phyloP scores from a whole-genome alignment of 2,797 vertebrate species.

The Australoheros facetus region DNA sequence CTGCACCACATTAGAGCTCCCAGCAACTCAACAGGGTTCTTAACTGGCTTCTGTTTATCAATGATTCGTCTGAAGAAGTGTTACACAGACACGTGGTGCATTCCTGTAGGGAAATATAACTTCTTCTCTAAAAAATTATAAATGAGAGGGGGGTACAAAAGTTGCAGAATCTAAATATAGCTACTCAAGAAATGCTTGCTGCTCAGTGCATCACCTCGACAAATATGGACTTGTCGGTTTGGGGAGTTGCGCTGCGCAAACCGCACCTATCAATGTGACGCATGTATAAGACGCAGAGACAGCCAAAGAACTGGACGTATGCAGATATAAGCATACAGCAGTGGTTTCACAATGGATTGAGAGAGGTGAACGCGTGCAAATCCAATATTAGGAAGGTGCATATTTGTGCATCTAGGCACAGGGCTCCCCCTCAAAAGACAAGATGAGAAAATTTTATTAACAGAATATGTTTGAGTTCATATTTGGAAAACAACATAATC shows the following conservation, averaged over 20 bases:
- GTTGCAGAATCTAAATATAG: slow-evolving; percentile 9
- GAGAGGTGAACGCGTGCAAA: not conserved
- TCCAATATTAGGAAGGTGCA: not conserved
- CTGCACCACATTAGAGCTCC: slow-evolving; percentile 40
- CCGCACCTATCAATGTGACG: slow-evolving; percentile 67
- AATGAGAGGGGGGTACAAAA: not conserved
- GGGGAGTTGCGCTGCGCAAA: slow-evolving; percentile 50
- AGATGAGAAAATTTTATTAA: not conserved
- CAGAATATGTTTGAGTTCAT: not conserved
- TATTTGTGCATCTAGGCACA: not conserved
- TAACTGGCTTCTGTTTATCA: slow-evolving; percentile 6
- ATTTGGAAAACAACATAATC: not conserved
- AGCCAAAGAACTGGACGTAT: not conserved
- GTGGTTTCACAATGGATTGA: not conserved
- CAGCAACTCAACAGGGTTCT: slow-evolving; percentile 4
- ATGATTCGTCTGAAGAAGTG: slow-evolving; percentile 12
- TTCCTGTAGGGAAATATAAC: slow-evolving; percentile 1
- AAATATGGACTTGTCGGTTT: slow-evolving; percentile 19
- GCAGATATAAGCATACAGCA: not conserved
- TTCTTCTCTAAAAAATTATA: slow-evolving; percentile 6
- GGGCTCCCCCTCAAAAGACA: not conserved
- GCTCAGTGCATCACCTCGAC: slow-evolving; percentile 7
- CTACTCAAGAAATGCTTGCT: not conserved
- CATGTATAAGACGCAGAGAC: slow-evolving; percentile 40
- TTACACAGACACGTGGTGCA: not conserved